Conservation (phyloP, 2,797 vertebrate genomes). For the Esox masquinongy region DNA sequence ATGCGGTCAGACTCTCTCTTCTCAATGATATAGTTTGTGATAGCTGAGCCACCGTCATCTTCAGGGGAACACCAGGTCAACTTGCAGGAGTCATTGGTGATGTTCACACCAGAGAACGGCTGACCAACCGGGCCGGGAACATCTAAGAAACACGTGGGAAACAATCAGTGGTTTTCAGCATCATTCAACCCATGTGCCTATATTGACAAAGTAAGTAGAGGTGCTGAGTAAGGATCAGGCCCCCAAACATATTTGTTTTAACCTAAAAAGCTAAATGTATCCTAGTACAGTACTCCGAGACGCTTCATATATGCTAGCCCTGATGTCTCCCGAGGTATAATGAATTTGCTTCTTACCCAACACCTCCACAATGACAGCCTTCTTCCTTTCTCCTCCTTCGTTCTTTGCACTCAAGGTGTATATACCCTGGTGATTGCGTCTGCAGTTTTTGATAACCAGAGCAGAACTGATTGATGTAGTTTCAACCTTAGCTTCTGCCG, state of each 20-base stretch:
- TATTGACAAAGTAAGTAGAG: neutral
- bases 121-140: constrained; percentile 93
- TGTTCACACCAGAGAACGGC: constrained; percentile 88
- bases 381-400: constrained; percentile 92
- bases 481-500: constrained; percentile 90
- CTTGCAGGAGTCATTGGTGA: constrained; percentile 95
- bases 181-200: neutral
- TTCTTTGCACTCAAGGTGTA: constrained; percentile 96
- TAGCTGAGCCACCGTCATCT: constrained; percentile 93
- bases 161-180: neutral
- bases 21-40: constrained; percentile 96
- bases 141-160: constrained; percentile 73
- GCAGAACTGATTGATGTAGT: constrained; percentile 94
- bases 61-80: constrained; percentile 94
- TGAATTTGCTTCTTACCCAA: constrained; percentile 78
- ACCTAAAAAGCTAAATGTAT: neutral
- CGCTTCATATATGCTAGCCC: neutral
- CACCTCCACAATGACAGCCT: constrained; percentile 93
- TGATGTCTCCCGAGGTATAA: neutral
- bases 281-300: neutral
- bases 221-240: neutral
- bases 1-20: constrained; percentile 93
- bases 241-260: neutral
- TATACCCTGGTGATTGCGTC: constrained; percentile 90
- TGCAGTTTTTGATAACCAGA: constrained; percentile 93